phyloP scores from a whole-genome alignment of 1,140 invertebrate species.

The Neoseiulus cucumeris region DNA sequence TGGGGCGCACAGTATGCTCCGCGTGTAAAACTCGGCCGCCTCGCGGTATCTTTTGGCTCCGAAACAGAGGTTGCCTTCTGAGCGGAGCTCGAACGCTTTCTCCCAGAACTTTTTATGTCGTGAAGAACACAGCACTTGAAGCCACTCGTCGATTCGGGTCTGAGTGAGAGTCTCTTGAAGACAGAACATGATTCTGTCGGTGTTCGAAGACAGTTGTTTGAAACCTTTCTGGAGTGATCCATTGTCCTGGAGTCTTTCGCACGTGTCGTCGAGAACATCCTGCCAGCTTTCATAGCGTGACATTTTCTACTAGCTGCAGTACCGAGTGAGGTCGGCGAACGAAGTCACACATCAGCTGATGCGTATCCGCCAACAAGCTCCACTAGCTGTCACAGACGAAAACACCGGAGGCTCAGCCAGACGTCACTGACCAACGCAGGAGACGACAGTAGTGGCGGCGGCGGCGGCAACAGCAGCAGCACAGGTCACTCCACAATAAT shows the following conservation, averaged over 20 bases:
- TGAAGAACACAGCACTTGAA: slow-evolving; percentile 17
- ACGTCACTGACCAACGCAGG: too few species aligned
- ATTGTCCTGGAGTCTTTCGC: not conserved
- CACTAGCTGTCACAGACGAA: too few species aligned
- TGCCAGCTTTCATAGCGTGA: slow-evolving; percentile 3
- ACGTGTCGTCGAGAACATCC: slow-evolving; percentile 1
- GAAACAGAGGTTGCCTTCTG: slow-evolving; percentile 54
- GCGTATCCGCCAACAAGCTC: too few species aligned
- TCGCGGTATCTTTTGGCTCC: slow-evolving; percentile 48
- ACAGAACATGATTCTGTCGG: not conserved
- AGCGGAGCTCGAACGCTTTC: slow-evolving; percentile 42
- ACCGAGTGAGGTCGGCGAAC: too few species aligned
- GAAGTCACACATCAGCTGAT: too few species aligned
- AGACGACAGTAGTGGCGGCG: not conserved
- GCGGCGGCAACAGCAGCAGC: not conserved
- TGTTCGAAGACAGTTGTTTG: not conserved
- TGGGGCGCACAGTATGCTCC: slow-evolving; percentile 25
- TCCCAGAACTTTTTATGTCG: slow-evolving; percentile 36
- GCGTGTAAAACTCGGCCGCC: slow-evolving; percentile 50
- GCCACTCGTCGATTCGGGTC: slow-evolving; percentile 13
- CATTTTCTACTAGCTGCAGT: not conserved
- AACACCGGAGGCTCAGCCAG: too few species aligned
- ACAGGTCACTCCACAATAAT: not conserved
- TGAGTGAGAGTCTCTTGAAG: not conserved
- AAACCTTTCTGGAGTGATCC: not conserved